Evolutionary conservation across 2,113 vertebrate species (phyloP).

Genomic region (Chelonoidis abingdonii): DNA sequence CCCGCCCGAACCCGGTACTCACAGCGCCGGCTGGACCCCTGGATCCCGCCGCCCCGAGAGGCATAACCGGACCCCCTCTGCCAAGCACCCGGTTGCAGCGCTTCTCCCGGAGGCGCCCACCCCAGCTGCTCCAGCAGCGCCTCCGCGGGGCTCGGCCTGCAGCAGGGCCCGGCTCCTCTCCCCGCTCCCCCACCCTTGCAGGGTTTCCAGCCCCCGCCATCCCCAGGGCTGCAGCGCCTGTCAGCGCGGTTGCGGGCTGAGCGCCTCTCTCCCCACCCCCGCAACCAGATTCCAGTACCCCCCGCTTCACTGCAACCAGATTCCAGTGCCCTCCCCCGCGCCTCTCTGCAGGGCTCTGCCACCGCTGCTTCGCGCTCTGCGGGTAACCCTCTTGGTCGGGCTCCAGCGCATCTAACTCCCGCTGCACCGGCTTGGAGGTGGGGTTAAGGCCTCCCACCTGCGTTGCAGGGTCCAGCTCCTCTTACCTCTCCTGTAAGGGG

Average conservation of each 20-base stretch:
- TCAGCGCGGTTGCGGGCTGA: background rate
- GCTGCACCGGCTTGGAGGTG: background rate
- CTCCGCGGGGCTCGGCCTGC: background rate
- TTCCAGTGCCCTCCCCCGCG: too few relatives aligned
- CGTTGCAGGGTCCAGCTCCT: background rate
- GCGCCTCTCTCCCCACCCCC: too few relatives aligned
- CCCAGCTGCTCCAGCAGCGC: background rate
- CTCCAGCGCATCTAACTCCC: background rate
- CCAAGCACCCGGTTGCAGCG: background rate
- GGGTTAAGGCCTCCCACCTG: background rate
- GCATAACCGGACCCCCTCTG: background rate
- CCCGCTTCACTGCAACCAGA: background rate
- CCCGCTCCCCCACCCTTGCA: too few relatives aligned
- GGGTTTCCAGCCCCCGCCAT: too few relatives aligned
- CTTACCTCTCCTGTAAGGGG: accelerated
- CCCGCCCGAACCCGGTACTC: background rate
- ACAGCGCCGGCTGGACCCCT: accelerated
- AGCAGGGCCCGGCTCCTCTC: background rate
- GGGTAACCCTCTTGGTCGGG: background rate
- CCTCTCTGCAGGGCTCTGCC: background rate
- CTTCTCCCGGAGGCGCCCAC: background rate
- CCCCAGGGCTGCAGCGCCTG: background rate
- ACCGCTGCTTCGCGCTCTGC: background rate
- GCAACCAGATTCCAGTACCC: background rate
- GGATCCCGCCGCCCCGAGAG: accelerated